Base-by-base conservation (phyloP, 1,140 invertebrate genomes). In the Euura lappo region DNA sequence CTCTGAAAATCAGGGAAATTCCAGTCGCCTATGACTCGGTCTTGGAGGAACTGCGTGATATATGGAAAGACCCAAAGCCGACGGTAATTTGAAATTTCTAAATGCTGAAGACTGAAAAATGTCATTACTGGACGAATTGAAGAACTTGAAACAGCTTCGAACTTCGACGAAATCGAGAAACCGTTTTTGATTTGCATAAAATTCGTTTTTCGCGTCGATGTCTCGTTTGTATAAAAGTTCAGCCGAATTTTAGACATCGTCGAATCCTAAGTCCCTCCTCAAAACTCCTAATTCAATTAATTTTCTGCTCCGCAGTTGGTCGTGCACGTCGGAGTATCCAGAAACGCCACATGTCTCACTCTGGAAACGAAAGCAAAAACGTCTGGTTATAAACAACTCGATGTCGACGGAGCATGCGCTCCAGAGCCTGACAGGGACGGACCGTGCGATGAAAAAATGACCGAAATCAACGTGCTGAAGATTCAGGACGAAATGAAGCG, bases 11-110 rank as follows among this genome's bases (percentile, higher is more conserved):
- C 44, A 74, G 90, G 72, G 89, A 93, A 84, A 88, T 94, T 75
- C 91, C 92, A 5, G 93, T 95, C 43, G 89, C 87, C 5, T 95
- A 95, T 81, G 82, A 91, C 42, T 84, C 89, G 75, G 92, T 94
- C 5, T 86, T 90, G 74, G 78, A 87, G 47, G 86, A 88, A 74
- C 84, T 94, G 13, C 91, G 92, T 8, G 80, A 88, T n/a, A 78
- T 94, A 13, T 94, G 93, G 93, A 65, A 88, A 47, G 86, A 90
- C 71, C 84, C 92, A 74, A 88, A 90, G 45, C 93, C 93, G n/a
- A 88, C 85, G 75, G 93, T 93, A 90, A 87, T 45, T 51, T 75
- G 45, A 67, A 28, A 28, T 28, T 28, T 28, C 28, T 0, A 28
- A 28, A 1, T 1, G 28, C 28, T 28, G 28, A 28, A 28, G 0